A percentile compares a stretch with the other conserved stretches of the same genome.
These are phyloP conservation scores for Centroberyx gerrardi DNA, from an alignment of 2,797 vertebrate species.

Conservation along the genomic window DNA sequence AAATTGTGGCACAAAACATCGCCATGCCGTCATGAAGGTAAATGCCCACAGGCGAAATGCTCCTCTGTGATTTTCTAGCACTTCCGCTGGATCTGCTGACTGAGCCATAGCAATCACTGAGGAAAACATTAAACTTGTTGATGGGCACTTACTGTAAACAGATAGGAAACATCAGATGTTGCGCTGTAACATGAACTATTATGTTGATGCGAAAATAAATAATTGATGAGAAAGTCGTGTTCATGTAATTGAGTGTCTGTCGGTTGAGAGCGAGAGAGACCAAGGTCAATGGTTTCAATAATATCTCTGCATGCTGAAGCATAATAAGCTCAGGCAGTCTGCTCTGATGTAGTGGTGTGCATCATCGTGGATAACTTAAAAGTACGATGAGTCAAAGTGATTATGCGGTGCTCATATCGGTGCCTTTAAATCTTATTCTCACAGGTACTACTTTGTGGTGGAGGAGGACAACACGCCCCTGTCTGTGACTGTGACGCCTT, in stretches of 20 bases:
- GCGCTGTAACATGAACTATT: constrained; percentile 68
- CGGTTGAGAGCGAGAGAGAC: constrained; percentile 35
- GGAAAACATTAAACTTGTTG: constrained; percentile 48
- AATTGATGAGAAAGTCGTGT: constrained; percentile 80
- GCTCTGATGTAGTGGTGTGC: not conserved
- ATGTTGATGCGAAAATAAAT: constrained; percentile 78
- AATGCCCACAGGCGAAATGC: not conserved
- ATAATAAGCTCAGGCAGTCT: constrained; percentile 10
- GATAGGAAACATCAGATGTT: constrained; percentile 71
- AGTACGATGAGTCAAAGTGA: constrained; percentile 26
- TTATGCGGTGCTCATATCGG: constrained; percentile 7
- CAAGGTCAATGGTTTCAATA: constrained; percentile 41
- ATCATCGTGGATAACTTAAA: constrained; percentile 34
- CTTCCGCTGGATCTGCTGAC: constrained; percentile 17
- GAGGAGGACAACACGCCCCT: constrained; percentile 99
- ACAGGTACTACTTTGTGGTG: constrained; percentile 97
- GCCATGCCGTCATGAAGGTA: not conserved
- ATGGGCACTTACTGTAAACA: constrained; percentile 68
- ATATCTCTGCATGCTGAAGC: constrained; percentile 6
- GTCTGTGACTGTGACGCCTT: constrained; percentile 96
- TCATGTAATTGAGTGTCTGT: constrained; percentile 54
- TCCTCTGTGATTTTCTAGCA: not conserved
- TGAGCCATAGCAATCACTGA: constrained; percentile 13
- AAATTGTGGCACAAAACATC: not conserved
- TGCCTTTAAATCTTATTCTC: constrained; percentile 44